Evolutionary conservation across 2,113 vertebrate species (phyloP).

Genomic region (Brachyhypopomus gauderio): DNA sequence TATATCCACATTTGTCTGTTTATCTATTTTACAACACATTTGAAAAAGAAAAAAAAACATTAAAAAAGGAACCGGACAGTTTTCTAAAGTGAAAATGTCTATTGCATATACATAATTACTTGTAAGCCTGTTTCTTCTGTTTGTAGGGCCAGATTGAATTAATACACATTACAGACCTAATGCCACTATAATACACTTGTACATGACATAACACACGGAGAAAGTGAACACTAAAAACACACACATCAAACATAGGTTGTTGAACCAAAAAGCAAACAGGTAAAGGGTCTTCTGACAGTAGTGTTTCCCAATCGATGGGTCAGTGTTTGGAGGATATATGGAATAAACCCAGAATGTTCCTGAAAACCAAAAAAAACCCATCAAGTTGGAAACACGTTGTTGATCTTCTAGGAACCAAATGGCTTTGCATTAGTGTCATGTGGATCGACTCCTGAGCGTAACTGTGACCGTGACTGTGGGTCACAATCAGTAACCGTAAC

Average conservation of each 20-base stretch:
- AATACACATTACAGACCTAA: neutral
- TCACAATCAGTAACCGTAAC: neutral
- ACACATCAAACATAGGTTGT: conserved; percentile 36
- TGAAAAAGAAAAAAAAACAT: too few species aligned
- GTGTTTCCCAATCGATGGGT: neutral
- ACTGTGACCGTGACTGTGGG: too few species aligned
- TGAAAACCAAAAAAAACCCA: conserved; percentile 26
- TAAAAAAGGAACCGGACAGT: too few species aligned
- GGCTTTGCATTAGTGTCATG: too few species aligned
- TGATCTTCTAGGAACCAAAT: neutral
- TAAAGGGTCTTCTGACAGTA: conserved; percentile 49
- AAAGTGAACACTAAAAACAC: conserved; percentile 15
- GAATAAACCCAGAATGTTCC: conserved; percentile 51
- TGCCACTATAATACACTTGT: conserved; percentile 2
- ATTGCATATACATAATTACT: too few species aligned
- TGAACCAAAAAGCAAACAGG: conserved; percentile 51
- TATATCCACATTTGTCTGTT: too few species aligned
- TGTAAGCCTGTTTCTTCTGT: neutral
- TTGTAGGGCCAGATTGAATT: neutral
- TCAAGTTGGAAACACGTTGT: neutral
- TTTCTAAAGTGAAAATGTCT: too few species aligned
- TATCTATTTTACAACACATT: too few species aligned
- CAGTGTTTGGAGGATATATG: conserved; percentile 45
- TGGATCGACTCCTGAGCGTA: too few species aligned
- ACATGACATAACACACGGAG: conserved; percentile 11